These are phyloP conservation scores for Bombus cullumanus DNA, from an alignment of 1,140 invertebrate species.

Conservation along the genomic window DNA sequence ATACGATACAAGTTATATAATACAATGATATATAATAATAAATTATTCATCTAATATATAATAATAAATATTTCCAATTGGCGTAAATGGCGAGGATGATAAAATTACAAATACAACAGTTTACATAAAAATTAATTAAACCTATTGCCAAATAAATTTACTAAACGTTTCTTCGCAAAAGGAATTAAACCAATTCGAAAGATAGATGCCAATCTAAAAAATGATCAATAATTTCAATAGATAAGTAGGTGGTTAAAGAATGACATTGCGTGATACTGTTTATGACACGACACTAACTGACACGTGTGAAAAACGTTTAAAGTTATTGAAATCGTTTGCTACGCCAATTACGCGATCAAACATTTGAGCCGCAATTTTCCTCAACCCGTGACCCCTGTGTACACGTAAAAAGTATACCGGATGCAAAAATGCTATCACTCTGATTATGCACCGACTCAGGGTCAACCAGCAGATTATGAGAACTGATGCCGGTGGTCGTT, in stretches of 20 bases:
- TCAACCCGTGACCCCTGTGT: background rate
- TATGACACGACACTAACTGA: no score
- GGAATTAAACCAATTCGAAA: background rate
- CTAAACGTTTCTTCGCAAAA: background rate
- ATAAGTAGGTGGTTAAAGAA: background rate
- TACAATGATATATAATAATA: no score
- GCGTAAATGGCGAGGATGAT: background rate
- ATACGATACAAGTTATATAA: no score
- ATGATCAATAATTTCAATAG: background rate
- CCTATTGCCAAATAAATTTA: background rate
- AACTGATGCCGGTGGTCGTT: conserved; percentile 42
- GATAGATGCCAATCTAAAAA: background rate
- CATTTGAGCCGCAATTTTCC: background rate
- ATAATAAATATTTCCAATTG: background rate
- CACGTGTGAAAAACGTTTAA: background rate
- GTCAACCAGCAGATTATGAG: conserved; percentile 63
- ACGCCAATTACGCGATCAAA: background rate
- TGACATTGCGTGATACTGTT: background rate
- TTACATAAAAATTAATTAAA: background rate
- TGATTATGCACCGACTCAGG: conserved; percentile 51
- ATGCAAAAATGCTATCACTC: conserved; percentile 45
- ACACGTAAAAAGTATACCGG: conserved; percentile 22
- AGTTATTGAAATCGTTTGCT: background rate
- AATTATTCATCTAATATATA: no score
- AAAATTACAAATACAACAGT: no score